Evolutionary conservation across 2,888 invertebrate species (phyloP), one percentile per base, ranked within the genome.

Genomic region (Hirtodrosophila confusa): DNA sequence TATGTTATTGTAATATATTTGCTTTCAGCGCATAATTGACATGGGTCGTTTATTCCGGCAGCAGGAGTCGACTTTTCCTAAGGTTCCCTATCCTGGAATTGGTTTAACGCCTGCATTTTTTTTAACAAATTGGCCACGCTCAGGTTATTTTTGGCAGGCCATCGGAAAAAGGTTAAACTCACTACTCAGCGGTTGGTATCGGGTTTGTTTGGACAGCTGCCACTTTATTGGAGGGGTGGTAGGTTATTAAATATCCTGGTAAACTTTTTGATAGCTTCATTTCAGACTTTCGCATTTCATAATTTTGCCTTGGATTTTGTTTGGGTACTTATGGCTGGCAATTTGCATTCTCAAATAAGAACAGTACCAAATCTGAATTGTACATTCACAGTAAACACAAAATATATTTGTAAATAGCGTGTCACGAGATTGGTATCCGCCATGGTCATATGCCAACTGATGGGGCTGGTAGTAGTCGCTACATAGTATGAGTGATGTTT

Each of bases 1-100:
- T 85, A 85, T 85, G 88, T 88, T 84, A 84, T 84, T 86, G 87
- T 86, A 84, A 86, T 84, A 84, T 84, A 88, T 84, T 84, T 84
- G 88, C 88, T 84, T 84, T 84, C 84, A 88, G 75, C 85, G 85
- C 80, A 80, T 88, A 84, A 84, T 84, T 84, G 84, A 84, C 84
- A 84, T 84, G 84, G 84, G 84, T 84, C 88, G 80, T 80, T 80
- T 83, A 66, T 68, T 80, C 65, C 66, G 70, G 69, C 63, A 69
- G 64, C 84, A 71, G 69, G 71, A 76, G 69, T 76, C 67, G 68
- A 70, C 10, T 7, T 55, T 56, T 65, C 43, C 49, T 44, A 24
- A 44, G 47, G 24, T 53, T 44, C 31, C 48, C 44, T 9, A 40
- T 27, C 37, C 37, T 24, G n/a, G 33, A 37, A 12, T 53, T 56